These are phyloP conservation scores for Bubalus kerabau DNA, from an alignment of 2,113 vertebrate species.

Conservation along the genomic window DNA sequence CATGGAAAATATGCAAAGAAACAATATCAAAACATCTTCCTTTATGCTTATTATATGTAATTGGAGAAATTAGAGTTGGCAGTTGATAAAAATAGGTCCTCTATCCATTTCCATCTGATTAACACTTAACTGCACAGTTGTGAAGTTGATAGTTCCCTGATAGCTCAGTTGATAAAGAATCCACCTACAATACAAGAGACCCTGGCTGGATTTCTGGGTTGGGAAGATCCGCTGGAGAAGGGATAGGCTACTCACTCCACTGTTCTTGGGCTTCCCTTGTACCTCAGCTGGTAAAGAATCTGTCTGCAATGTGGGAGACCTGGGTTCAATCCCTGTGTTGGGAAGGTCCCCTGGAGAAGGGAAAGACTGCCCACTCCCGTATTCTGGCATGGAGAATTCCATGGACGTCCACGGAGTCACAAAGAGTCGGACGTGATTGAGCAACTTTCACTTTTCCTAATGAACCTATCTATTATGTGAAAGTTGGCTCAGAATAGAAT, in stretches of 20 bases:
- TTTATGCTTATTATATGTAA: not conserved
- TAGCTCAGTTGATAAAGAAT: not conserved
- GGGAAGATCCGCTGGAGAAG: not conserved
- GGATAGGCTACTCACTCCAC: not conserved
- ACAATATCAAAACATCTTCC: not conserved
- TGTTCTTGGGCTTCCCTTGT: not conserved
- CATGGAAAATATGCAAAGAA: not conserved
- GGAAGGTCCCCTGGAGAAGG: not conserved
- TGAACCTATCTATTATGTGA: not conserved
- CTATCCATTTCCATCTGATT: not conserved
- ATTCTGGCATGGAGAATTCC: no score
- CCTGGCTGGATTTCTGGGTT: not conserved
- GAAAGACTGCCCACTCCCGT: not conserved
- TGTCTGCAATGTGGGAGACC: not conserved
- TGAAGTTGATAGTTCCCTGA: not conserved
- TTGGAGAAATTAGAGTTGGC: not conserved
- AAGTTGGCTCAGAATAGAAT: not conserved
- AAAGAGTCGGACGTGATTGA: no score
- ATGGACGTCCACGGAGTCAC: no score
- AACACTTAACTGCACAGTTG: not conserved
- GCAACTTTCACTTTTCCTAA: no score
- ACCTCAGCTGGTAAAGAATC: not conserved
- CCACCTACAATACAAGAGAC: not conserved
- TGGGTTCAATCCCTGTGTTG: not conserved
- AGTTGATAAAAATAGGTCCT: not conserved